Conservation (phyloP, 2,888 invertebrate species). For the Ichneumon xanthorius region DNA sequence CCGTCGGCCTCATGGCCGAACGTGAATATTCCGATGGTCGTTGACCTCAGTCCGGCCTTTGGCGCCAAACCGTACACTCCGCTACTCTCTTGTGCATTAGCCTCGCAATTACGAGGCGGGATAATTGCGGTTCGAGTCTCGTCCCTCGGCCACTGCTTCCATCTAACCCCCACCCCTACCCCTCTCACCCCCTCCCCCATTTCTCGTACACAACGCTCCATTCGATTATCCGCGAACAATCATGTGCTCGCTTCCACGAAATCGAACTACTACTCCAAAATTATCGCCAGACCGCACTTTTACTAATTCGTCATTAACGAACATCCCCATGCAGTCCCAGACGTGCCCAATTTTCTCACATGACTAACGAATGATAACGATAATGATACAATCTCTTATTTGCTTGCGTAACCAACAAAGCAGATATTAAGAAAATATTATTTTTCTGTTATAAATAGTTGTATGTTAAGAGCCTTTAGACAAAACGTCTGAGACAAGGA, state of each 20-base stretch:
- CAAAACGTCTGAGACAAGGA: too few species aligned
- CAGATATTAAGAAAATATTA: too few species aligned
- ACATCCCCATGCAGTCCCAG: not conserved
- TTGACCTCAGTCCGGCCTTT: conserved; percentile 81
- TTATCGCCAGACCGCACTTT: not conserved
- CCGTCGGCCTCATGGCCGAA: conserved; percentile 77
- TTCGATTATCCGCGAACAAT: conserved; percentile 31
- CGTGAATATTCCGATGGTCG: conserved; percentile 83
- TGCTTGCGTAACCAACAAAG: too few species aligned
- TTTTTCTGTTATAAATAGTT: too few species aligned
- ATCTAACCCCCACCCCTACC: not conserved
- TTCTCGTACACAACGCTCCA: conserved; percentile 17
- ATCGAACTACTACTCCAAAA: conserved; percentile 12
- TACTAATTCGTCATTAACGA: conserved; percentile 1
- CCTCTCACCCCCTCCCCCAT: not conserved
- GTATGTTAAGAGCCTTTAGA: too few species aligned
- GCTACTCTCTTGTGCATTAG: conserved; percentile 46
- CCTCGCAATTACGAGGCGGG: conserved; percentile 52
- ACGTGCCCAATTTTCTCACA: not conserved
- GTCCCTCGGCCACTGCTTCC: conserved; percentile 2
- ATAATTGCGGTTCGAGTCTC: conserved; percentile 51
- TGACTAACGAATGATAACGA: not conserved
- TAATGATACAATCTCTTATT: not conserved
- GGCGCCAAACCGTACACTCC: conserved; percentile 78
- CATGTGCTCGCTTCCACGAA: conserved; percentile 3